Evolutionary conservation across 1,140 invertebrate genomes (phyloP).

Genomic region (Hyles vespertilio): DNA sequence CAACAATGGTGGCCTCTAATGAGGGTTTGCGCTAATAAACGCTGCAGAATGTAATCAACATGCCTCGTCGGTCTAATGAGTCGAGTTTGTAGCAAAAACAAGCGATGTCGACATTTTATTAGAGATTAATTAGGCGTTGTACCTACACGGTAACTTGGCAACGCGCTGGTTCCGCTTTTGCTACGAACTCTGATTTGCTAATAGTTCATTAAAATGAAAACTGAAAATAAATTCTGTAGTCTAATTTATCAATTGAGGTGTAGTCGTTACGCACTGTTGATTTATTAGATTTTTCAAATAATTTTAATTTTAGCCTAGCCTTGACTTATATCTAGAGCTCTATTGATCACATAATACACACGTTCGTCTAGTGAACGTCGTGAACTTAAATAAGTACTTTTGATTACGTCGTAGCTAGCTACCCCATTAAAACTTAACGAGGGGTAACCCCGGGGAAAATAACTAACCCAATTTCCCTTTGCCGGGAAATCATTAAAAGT

Average conservation of each 20-base stretch:
- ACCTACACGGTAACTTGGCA: conserved; percentile 46
- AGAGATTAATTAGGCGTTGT: conserved; percentile 70
- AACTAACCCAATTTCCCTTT: conserved; percentile 76
- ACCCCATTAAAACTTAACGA: conserved; percentile 76
- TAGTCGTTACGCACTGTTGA: too few species aligned
- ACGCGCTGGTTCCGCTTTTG: conserved; percentile 1
- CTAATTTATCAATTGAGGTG: too few species aligned
- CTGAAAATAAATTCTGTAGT: too few species aligned
- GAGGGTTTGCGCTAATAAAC: conserved; percentile 74
- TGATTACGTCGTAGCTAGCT: conserved; percentile 74
- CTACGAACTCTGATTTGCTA: conserved; percentile 38
- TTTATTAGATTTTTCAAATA: too few species aligned
- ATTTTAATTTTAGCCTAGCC: too few species aligned
- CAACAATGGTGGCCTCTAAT: conserved; percentile 73
- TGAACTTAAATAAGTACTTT: conserved; percentile 74
- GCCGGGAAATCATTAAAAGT: conserved; percentile 76
- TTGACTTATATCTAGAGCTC: conserved; percentile 23
- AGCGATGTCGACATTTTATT: conserved; percentile 67
- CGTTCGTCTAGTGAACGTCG: conserved; percentile 60
- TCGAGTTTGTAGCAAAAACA: conserved; percentile 71
- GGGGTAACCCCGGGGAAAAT: conserved; percentile 72
- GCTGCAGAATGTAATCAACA: conserved; percentile 74
- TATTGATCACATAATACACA: conserved; percentile 65
- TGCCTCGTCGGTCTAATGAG: conserved; percentile 73
- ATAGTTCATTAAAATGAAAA: not conserved